A percentile compares a stretch with the other conserved stretches of the same genome.
Conservation (phyloP, 2,113 vertebrate genomes). For the Rhegmatorhina hoffmannsi region DNA sequence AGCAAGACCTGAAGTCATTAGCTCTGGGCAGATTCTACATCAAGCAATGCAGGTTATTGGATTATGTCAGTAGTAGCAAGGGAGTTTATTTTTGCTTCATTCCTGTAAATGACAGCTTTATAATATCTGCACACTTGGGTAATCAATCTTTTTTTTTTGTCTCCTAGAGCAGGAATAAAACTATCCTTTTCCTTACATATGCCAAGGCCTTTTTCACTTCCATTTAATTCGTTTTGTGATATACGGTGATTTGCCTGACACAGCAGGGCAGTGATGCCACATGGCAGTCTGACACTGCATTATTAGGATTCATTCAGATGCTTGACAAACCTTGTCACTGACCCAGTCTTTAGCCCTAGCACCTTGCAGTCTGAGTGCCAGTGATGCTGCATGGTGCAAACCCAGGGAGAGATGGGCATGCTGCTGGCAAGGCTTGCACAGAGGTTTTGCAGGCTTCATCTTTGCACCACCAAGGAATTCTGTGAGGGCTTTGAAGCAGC, state of each 20-base stretch:
- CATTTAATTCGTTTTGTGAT: background rate
- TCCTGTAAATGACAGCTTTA: slow-evolving; percentile 48
- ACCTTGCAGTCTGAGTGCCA: background rate
- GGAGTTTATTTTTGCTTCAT: slow-evolving; percentile 48
- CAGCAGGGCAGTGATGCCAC: background rate
- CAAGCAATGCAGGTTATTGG: slow-evolving; percentile 20
- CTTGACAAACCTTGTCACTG: background rate
- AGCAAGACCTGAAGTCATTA: slow-evolving; percentile 52
- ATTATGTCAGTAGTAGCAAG: slow-evolving; percentile 26
- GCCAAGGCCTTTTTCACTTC: background rate
- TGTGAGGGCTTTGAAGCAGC: background rate
- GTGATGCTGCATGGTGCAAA: background rate
- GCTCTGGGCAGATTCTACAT: slow-evolving; percentile 1
- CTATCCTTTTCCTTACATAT: background rate
- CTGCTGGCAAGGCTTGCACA: background rate
- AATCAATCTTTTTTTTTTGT: background rate
- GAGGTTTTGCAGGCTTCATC: background rate
- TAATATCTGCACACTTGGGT: background rate
- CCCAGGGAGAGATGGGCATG: background rate
- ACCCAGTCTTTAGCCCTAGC: background rate
- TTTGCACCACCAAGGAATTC: background rate
- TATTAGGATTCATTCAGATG: background rate
- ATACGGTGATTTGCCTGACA: background rate
- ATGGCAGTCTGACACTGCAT: background rate
- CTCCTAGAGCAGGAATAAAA: background rate